Evolutionary conservation across 2,113 vertebrate genomes (phyloP).

Genomic region (Lagopus leucura): DNA sequence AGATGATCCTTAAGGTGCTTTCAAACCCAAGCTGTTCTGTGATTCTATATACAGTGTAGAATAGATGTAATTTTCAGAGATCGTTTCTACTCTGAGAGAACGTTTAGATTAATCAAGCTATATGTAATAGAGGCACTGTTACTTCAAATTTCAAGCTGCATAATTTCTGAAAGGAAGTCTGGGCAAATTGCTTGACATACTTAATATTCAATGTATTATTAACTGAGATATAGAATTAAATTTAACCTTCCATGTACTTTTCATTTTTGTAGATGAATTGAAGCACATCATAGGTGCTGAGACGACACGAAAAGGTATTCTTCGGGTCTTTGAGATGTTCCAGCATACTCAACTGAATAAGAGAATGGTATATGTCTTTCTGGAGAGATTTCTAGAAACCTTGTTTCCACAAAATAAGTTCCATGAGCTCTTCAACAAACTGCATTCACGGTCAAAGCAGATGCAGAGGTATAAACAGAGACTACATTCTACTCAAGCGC

Average conservation of each 20-base stretch:
- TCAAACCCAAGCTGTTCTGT: neutral
- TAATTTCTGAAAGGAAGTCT: neutral
- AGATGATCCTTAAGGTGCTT: neutral
- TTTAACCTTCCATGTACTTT: neutral
- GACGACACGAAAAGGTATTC: conserved; percentile 96
- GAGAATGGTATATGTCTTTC: conserved; percentile 94
- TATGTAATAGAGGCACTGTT: neutral
- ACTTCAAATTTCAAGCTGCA: neutral
- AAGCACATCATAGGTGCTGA: conserved; percentile 89
- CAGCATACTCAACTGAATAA: conserved; percentile 96
- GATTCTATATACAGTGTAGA: neutral
- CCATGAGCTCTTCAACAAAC: conserved; percentile 95
- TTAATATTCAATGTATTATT: neutral
- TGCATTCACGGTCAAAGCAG: conserved; percentile 94
- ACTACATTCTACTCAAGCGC: conserved; percentile 85
- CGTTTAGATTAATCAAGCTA: neutral
- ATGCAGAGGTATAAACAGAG: conserved; percentile 92
- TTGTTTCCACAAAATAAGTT: conserved; percentile 98
- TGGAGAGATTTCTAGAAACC: conserved; percentile 98
- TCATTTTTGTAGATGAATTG: conserved; percentile 80
- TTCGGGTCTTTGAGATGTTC: conserved; percentile 99
- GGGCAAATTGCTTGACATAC: neutral
- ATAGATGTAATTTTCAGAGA: neutral
- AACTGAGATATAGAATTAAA: neutral
- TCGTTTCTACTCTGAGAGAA: neutral